Evolutionary conservation across 2,888 invertebrate genomes (phyloP).

Genomic region (Venusia cambrica): DNA sequence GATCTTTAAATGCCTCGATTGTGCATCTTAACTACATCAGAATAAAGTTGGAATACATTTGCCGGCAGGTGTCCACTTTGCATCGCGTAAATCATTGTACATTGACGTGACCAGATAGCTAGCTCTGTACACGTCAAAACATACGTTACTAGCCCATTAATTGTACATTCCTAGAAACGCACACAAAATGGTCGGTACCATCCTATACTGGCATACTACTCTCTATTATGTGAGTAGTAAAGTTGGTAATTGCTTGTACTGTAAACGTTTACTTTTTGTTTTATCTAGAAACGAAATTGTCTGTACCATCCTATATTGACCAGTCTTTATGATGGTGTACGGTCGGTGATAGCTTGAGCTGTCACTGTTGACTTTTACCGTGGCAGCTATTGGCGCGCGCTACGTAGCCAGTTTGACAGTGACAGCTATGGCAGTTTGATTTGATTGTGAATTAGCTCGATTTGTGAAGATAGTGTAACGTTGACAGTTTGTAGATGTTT

Average conservation of each 20-base stretch:
- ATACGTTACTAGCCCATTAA: conserved; percentile 40
- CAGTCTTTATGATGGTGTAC: no score
- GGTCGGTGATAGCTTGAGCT: no score
- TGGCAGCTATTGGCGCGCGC: conserved; percentile 5
- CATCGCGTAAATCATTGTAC: conserved; percentile 37
- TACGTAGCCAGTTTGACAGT: conserved; percentile 16
- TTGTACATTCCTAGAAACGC: conserved; percentile 30
- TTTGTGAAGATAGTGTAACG: no score
- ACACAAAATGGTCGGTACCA: conserved; percentile 8
- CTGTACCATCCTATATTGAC: no score
- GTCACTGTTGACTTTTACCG: no score
- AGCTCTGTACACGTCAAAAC: conserved; percentile 44
- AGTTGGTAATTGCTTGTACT: conserved; percentile 9
- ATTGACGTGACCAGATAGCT: conserved; percentile 36
- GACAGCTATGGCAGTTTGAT: neutral
- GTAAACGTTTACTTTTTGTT: no score
- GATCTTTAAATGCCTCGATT: no score
- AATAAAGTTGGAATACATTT: conserved; percentile 21
- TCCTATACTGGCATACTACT: neutral
- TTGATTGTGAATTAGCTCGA: no score
- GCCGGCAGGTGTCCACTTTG: conserved; percentile 9
- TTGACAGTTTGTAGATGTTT: no score
- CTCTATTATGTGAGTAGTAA: conserved; percentile 13
- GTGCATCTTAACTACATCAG: no score
- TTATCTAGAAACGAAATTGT: no score